These are phyloP conservation scores for Hermetia illucens DNA, from an alignment of 1,140 invertebrate species.

Conservation along the genomic window DNA sequence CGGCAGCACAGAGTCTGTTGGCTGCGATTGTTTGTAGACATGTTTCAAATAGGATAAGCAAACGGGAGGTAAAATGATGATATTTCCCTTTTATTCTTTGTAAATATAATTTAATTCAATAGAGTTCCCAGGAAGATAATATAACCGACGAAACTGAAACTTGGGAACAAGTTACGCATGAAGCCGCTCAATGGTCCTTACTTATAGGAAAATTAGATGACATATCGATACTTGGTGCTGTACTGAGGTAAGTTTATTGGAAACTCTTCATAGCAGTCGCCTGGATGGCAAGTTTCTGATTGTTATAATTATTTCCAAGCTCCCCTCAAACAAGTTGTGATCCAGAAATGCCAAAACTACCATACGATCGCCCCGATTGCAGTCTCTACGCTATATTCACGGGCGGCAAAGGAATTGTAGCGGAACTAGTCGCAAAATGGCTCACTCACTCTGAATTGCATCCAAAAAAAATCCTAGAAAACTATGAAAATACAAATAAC, in stretches of 20 bases:
- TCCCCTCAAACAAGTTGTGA: constrained; percentile 14
- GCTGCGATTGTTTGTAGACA: constrained; percentile 61
- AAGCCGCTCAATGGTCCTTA: constrained; percentile 72
- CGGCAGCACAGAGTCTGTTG: constrained; percentile 55
- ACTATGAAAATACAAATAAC: constrained; percentile 18
- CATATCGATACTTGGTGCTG: constrained; percentile 59
- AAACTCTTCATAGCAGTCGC: neutral
- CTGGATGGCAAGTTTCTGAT: neutral
- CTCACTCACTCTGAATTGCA: constrained; percentile 51
- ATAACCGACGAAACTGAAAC: constrained; percentile 40
- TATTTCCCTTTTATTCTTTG: constrained; percentile 4
- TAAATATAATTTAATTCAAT: constrained; percentile 2
- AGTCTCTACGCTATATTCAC: constrained; percentile 60
- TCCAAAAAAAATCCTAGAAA: constrained; percentile 32
- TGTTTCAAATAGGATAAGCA: constrained; percentile 41
- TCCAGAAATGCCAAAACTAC: constrained; percentile 35
- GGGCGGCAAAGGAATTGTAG: constrained; percentile 70
- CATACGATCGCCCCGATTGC: constrained; percentile 44
- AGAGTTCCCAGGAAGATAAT: constrained; percentile 26
- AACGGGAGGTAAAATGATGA: constrained; percentile 20
- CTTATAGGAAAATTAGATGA: constrained; percentile 81
- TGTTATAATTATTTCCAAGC: constrained; percentile 6
- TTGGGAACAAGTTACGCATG: constrained; percentile 74
- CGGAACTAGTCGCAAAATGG: constrained; percentile 72
- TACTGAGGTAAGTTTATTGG: constrained; percentile 36